Evolutionary conservation across 1,140 invertebrate species (phyloP).

Genomic region (silkworm (Bombyx mori)): ASM3026992v2 NC_085116.1:179501-180000

Average conservation of each 20-base stretch:
- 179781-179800: slow-evolving; percentile 96
- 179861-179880: slow-evolving; percentile 58
- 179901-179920: slow-evolving; percentile 56
- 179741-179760: slow-evolving; percentile 91
- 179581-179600: no score
- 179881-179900: slow-evolving; percentile 47
- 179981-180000: slow-evolving; percentile 10
- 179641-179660: slow-evolving; percentile 85
- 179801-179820: slow-evolving; percentile 96
- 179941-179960: slow-evolving; percentile 27
- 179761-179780: slow-evolving; percentile 97
- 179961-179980: slow-evolving; percentile 8
- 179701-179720: slow-evolving; percentile 95
- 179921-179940: slow-evolving; percentile 58
- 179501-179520: no score
- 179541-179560: no score
- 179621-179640: slow-evolving; percentile 87
- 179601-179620: neutral
- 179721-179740: slow-evolving; percentile 98
- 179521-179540: no score
- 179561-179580: no score
- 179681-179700: slow-evolving; percentile 94
- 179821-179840: slow-evolving; percentile 72
- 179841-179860: slow-evolving; percentile 58
- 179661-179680: slow-evolving; percentile 92